Percentiles rank a stretch among this genome's conserved stretches.
Conservation (phyloP, 2,888 invertebrate species). For the Dysmachus trigonus region DNA sequence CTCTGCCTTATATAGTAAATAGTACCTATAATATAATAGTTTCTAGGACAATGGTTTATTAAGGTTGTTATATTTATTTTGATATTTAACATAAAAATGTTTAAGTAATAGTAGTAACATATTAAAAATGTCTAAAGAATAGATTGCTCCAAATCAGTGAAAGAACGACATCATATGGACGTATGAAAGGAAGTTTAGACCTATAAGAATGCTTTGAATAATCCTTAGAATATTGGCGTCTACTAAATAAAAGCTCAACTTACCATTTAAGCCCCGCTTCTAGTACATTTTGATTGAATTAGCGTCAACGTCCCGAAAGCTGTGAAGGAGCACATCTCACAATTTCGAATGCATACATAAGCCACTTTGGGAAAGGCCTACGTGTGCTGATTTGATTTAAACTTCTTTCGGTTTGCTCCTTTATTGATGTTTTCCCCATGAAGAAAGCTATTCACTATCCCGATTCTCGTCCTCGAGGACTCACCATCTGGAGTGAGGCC, state of each 20-base stretch:
- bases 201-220: not conserved
- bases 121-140: too few relatives aligned
- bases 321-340: not conserved
- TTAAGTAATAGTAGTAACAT: too few relatives aligned
- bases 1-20: too few relatives aligned
- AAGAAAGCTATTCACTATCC: not conserved
- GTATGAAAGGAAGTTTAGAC: too few relatives aligned
- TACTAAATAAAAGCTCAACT: not conserved
- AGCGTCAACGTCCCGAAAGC: not conserved
- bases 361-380: not conserved
- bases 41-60: too few relatives aligned
- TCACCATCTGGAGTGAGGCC: not conserved
- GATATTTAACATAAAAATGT: too few relatives aligned
- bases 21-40: too few relatives aligned
- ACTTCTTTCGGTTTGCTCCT: conserved; percentile 2
- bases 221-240: not conserved
- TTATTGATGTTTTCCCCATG: conserved; percentile 34
- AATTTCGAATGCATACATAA: not conserved
- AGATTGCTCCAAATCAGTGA: too few relatives aligned
- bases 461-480: not conserved
- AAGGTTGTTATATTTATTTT: too few relatives aligned
- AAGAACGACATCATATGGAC: too few relatives aligned
- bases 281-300: not conserved
- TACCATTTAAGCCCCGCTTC: not conserved
- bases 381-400: conserved; percentile 24